A percentile compares a stretch with the other conserved stretches of the same genome.
Conservation (phyloP, 2,888 invertebrate species). For the Chironomus tentans region DNA sequence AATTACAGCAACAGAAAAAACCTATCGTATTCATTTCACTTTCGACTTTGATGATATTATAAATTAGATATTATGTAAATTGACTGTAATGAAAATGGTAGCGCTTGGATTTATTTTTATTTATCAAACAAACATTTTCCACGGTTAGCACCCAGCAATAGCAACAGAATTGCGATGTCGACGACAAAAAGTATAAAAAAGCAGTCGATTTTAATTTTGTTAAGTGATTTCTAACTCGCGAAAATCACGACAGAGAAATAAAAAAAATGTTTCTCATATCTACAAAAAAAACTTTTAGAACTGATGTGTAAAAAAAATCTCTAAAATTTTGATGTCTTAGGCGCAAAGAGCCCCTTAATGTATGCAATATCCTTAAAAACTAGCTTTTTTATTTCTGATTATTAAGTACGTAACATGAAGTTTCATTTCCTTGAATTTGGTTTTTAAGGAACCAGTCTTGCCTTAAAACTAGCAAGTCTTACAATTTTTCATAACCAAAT, state of each 20-base stretch:
- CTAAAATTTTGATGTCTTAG: no score
- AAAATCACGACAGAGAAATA: not conserved
- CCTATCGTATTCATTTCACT: not conserved
- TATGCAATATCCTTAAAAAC: no score
- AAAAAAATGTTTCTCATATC: not conserved
- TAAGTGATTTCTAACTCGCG: constrained; percentile 8
- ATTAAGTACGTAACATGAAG: no score
- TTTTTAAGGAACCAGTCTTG: no score
- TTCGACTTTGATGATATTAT: not conserved
- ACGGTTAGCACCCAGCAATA: not conserved
- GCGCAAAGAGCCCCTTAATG: no score
- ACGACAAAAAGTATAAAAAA: not conserved
- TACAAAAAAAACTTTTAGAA: not conserved
- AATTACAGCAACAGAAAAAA: not conserved
- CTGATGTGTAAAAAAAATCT: no score
- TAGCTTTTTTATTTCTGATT: no score
- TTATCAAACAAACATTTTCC: not conserved
- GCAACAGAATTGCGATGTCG: not conserved
- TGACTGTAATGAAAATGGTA: not conserved
- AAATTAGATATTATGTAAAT: constrained; percentile 7
- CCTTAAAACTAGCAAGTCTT: no score
- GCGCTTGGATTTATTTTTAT: not conserved
- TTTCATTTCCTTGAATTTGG: no score
- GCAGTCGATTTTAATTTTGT: not conserved
- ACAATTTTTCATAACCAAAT: no score